Percentiles rank a stretch among this genome's conserved stretches.
These are phyloP conservation scores for Oncorhynchus nerka DNA, from an alignment of 2,113 vertebrate species.

Conservation along the genomic window DNA sequence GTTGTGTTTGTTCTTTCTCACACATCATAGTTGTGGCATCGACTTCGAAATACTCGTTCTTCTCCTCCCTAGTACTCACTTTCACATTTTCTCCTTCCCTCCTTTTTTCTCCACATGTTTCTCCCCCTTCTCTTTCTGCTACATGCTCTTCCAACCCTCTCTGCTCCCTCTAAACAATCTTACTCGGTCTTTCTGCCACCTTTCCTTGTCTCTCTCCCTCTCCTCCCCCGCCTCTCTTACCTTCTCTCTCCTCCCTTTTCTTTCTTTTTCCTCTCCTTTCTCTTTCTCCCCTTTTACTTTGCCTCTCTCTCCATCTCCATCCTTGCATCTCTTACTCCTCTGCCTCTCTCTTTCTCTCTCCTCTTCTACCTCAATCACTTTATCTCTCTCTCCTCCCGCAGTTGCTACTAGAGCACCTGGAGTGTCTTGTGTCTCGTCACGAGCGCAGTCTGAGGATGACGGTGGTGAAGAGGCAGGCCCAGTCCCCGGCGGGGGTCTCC, in stretches of 20 bases:
- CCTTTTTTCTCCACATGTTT: background rate
- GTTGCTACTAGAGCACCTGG: conserved; percentile 89
- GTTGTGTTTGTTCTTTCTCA: too few species aligned
- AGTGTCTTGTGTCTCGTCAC: conserved; percentile 91
- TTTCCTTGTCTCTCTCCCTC: background rate
- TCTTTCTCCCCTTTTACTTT: background rate
- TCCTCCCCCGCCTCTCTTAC: conserved; percentile 4
- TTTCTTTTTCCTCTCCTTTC: background rate
- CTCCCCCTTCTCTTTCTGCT: background rate
- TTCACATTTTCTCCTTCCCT: background rate
- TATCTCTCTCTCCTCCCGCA: conserved; percentile 34
- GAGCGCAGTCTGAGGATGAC: conserved; percentile 93
- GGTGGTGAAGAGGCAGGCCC: conserved; percentile 90
- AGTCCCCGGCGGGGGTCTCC: conserved; percentile 90
- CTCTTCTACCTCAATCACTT: background rate
- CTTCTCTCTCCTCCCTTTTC: background rate
- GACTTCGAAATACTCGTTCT: background rate
- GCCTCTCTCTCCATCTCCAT: background rate
- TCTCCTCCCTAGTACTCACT: background rate
- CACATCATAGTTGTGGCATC: too few species aligned
- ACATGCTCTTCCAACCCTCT: background rate
- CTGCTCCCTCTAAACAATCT: conserved; percentile 12
- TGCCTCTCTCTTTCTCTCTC: background rate
- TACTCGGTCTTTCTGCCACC: background rate
- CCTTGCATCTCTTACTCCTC: background rate